Evolutionary conservation across 2,113 vertebrate genomes (phyloP).

Genomic region (Pheucticus melanocephalus): DNA sequence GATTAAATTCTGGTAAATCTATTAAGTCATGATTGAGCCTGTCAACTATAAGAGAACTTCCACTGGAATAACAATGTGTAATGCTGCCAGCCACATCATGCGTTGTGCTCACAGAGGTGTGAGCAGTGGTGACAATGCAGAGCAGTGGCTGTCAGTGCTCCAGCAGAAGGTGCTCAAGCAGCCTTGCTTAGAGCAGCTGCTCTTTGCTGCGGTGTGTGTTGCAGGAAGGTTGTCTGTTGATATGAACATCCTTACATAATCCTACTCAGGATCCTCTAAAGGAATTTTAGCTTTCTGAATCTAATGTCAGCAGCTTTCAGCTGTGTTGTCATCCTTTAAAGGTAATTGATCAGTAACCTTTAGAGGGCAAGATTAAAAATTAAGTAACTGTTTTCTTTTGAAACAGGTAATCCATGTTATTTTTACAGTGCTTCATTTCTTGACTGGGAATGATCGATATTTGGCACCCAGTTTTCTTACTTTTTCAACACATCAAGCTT

Average conservation of each 20-base stretch:
- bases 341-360: not conserved
- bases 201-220: not conserved
- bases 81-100: rapidly evolving
- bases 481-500: conserved; percentile 89
- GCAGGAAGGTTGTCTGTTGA: not conserved
- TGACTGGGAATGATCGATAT: conserved; percentile 82
- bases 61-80: not conserved
- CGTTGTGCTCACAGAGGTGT: rapidly evolving
- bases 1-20: not conserved
- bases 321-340: not conserved
- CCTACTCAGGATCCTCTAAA: not conserved
- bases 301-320: not conserved
- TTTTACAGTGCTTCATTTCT: conserved; percentile 83
- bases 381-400: conserved; percentile 27
- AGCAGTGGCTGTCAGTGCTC: not conserved
- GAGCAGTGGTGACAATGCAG: rapidly evolving
- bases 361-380: not conserved
- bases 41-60: not conserved
- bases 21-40: not conserved
- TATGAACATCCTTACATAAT: not conserved
- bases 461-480: conserved; percentile 81
- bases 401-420: conserved; percentile 78
- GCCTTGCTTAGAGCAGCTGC: not conserved
- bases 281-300: not conserved
- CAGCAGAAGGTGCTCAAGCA: not conserved